phyloP scores from a whole-genome alignment of 2,797 vertebrate species.

The Sebastes melanostomus region DNA sequence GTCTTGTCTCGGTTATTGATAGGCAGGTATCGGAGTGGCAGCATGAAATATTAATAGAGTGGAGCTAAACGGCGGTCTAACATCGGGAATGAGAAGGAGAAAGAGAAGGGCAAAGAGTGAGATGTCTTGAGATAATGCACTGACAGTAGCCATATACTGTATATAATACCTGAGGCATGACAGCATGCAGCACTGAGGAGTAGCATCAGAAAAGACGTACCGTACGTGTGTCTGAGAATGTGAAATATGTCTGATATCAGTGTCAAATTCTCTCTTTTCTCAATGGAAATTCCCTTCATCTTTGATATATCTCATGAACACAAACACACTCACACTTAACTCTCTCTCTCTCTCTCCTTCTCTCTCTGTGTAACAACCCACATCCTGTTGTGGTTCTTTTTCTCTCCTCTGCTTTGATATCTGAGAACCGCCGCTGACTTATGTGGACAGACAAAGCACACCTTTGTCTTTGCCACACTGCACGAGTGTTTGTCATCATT shows the following conservation, averaged over 20 bases:
- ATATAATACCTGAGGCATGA: constrained; percentile 2
- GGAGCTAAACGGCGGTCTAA: constrained; percentile 40
- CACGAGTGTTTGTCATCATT: constrained; percentile 52
- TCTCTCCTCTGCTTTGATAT: constrained; percentile 66
- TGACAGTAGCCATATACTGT: background rate
- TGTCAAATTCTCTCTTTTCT: constrained; percentile 30
- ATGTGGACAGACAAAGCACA: constrained; percentile 63
- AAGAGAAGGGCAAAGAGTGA: constrained; percentile 30
- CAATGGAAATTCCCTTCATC: constrained; percentile 63
- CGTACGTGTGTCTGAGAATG: constrained; percentile 41
- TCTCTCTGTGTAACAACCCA: constrained; percentile 52
- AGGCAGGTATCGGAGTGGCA: constrained; percentile 59
- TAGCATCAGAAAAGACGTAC: background rate
- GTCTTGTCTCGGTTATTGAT: constrained; percentile 67
- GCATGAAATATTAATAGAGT: constrained; percentile 71
- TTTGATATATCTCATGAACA: constrained; percentile 29
- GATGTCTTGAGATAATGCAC: constrained; percentile 12
- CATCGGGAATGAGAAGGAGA: constrained; percentile 35
- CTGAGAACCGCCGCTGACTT: constrained; percentile 56
- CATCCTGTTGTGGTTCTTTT: constrained; percentile 68
- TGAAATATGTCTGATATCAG: constrained; percentile 46
- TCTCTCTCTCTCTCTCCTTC: constrained; percentile 17
- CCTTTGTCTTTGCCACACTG: constrained; percentile 66
- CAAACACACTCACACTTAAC: background rate
- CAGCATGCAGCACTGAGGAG: constrained; percentile 15